Evolutionary conservation across 2,888 invertebrate species (phyloP), one percentile per base, ranked within the genome.

Genomic region (Antitype chi): DNA sequence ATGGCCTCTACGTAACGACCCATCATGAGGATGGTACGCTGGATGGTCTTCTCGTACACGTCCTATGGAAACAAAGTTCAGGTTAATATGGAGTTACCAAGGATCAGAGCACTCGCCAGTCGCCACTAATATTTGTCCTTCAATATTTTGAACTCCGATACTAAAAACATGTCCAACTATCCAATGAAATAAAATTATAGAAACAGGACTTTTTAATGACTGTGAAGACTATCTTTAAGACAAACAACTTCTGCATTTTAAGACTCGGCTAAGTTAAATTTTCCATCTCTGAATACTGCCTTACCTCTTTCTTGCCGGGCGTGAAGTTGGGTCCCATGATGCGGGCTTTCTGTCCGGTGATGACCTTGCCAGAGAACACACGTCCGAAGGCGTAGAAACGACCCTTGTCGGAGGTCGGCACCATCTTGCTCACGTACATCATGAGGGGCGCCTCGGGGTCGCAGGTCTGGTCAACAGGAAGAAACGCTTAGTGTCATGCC

Each of bases 371-470:
- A 89, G 99, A 99, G 97, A 99, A 99, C 52, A 99, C 99, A 97
- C 99, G 99, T 70, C 99, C 99, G 95, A 99, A 99, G 81, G 99
- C 99, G 96, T 99, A 99, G 98, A 99, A 99, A 94, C 99, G 98
- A 84, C 99, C 99, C 97, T 99, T 99, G 96, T 99, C 99, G 23
- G 99, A 98, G 25, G 99, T 99, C 88, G 99, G 99, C 94, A 99
- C 99, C 99, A 99, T 99, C 97, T 99, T 99, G 70, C 99, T 99
- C 88, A 99, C 97, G 98, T 99, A 99, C 99, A 99, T 99, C 99
- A 99, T 99, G 78, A 99, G 97, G 25, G 99, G 99, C 63, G 98
- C 99, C 89, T 99, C 98, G 23, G 99, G 98, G 96, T 99, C 99
- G 94, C 99, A 99, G 93, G 94, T 98, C 98, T 98, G 88, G 1